Conservation (phyloP, 2,797 vertebrate genomes). For the Muscicapa comitata region DNA sequence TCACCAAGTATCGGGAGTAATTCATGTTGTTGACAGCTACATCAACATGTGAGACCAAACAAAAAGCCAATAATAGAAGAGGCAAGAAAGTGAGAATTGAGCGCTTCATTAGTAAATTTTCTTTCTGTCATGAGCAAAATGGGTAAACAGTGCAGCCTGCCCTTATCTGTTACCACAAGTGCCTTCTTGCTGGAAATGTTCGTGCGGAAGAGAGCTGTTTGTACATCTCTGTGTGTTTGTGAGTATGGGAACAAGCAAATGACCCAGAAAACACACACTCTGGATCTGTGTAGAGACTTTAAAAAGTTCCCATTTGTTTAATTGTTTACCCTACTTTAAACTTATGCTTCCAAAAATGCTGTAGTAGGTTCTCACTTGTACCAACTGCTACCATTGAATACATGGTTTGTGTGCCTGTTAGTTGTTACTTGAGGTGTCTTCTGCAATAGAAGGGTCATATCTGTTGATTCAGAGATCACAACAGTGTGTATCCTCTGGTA, state of each 20-base stretch:
- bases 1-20: background rate
- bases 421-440: background rate
- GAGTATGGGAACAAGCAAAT: background rate
- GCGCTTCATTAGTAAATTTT: background rate
- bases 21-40: background rate
- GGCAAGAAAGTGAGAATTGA: background rate
- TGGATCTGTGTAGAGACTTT: background rate
- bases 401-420: background rate
- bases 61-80: background rate
- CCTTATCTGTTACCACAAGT: background rate
- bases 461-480: background rate
- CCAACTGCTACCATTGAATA: background rate
- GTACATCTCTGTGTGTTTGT: fast-evolving
- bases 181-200: fast-evolving
- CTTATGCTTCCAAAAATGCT: background rate
- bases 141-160: background rate
- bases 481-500: background rate
- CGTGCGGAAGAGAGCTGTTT: background rate
- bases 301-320: background rate
- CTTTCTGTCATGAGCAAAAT: background rate
- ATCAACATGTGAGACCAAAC: background rate
- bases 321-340: background rate
- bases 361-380: background rate
- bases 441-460: background rate
- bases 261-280: background rate